Conservation (phyloP, 2,113 vertebrate species). For the Varanus salvator region DNA sequence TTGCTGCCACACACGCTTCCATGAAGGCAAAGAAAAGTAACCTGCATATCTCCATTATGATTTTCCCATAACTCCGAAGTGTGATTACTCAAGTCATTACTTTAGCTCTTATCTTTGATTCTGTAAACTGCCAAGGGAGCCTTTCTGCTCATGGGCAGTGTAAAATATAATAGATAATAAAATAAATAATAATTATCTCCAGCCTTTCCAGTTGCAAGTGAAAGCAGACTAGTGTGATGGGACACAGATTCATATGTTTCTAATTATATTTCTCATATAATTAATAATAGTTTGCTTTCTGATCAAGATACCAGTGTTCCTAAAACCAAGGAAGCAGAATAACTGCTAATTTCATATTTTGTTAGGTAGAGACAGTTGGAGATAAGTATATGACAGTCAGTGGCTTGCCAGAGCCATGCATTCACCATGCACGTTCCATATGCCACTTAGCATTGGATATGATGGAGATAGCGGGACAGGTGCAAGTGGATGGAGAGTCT, state of each 20-base stretch:
- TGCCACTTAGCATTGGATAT: constrained; percentile 97
- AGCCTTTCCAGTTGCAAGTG: not conserved
- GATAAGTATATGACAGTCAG: constrained; percentile 99
- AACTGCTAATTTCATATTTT: constrained; percentile 1
- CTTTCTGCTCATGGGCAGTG: too few species aligned
- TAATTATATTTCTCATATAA: not conserved
- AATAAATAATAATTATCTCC: too few species aligned
- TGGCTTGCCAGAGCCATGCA: constrained; percentile 95
- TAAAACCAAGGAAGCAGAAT: not conserved
- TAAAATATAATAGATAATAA: too few species aligned
- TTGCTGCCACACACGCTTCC: too few species aligned
- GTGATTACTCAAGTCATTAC: too few species aligned
- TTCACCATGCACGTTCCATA: constrained; percentile 96
- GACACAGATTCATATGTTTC: not conserved
- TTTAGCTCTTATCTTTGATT: too few species aligned
- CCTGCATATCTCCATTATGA: too few species aligned
- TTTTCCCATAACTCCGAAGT: too few species aligned
- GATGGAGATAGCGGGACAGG: constrained; percentile 98
- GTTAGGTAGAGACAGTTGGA: constrained; percentile 97
- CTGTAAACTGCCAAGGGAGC: too few species aligned
- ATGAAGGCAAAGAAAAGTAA: too few species aligned
- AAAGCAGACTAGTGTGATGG: not conserved
- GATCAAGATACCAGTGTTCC: not conserved
- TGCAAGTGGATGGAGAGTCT: constrained; percentile 94
- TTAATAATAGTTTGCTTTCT: not conserved